Evolutionary conservation across 2,797 vertebrate species (phyloP).

Genomic region (Peromyscus nudipes): DNA sequence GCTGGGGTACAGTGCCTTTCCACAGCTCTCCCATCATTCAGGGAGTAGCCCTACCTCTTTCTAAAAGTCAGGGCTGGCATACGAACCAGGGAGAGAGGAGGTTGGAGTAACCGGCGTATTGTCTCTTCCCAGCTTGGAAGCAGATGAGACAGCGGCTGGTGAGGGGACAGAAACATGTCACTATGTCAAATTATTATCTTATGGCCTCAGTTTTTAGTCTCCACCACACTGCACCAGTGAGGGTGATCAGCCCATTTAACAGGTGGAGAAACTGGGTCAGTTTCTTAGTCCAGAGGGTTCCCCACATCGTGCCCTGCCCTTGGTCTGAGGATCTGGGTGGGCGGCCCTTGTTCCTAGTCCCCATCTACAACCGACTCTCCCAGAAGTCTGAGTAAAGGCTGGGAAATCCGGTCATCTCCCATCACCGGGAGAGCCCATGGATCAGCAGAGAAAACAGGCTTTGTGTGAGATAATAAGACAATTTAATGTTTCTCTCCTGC

Average conservation of each 20-base stretch:
- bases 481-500: conserved; percentile 71
- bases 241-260: background rate
- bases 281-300: background rate
- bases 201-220: background rate
- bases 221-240: background rate
- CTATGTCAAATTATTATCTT: background rate
- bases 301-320: background rate
- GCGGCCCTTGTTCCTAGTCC: background rate
- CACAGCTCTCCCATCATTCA: rapidly evolving
- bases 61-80: background rate
- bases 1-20: background rate
- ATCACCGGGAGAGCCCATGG: conserved; percentile 65
- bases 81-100: background rate
- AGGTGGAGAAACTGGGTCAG: background rate
- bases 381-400: background rate
- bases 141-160: background rate
- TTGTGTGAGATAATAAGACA: conserved; percentile 85
- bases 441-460: conserved; percentile 75
- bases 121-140: background rate
- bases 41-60: background rate
- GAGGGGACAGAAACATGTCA: too few relatives aligned
- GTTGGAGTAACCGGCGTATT: background rate
- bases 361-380: background rate
- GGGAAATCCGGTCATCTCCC: conserved; percentile 62
- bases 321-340: background rate